These are phyloP conservation scores for mouse (Mus musculus) DNA, from an alignment of 2,113 vertebrate genomes.

Conservation along the genomic window DNA sequence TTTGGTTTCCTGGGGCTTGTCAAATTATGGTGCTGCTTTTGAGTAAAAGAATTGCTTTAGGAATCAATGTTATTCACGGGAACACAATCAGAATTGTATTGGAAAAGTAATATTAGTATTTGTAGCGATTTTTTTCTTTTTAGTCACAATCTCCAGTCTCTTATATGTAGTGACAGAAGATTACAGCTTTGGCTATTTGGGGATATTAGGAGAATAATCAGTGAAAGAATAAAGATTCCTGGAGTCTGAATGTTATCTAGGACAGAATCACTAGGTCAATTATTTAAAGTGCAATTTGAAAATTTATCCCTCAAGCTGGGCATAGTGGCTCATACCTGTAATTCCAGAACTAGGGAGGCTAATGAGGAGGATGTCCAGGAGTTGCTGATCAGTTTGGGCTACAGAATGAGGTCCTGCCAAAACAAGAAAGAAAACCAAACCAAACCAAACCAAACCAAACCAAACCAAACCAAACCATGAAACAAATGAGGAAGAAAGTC, in stretches of 20 bases:
- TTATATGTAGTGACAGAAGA: conserved; percentile 38
- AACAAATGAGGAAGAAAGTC: background rate
- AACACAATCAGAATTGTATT: conserved; percentile 58
- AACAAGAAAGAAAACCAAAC: background rate
- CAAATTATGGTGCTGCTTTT: conserved; percentile 62
- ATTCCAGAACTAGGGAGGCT: background rate
- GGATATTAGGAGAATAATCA: conserved; percentile 15
- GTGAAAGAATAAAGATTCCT: conserved; percentile 55
- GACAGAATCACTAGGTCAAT: background rate
- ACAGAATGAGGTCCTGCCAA: background rate
- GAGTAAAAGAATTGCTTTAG: conserved; percentile 68
- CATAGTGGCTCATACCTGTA: background rate
- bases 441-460: no score
- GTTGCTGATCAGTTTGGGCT: background rate
- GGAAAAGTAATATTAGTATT: conserved; percentile 60
- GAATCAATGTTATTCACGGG: conserved; percentile 72
- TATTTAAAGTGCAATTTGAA: background rate
- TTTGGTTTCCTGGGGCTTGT: conserved; percentile 64
- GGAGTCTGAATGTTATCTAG: background rate
- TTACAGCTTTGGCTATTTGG: conserved; percentile 42
- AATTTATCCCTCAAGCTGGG: background rate
- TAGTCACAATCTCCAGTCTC: conserved; percentile 34
- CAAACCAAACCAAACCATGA: background rate
- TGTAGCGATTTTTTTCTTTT: conserved; percentile 55
- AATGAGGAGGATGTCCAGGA: background rate